Conservation (phyloP, 2,113 vertebrate species). For the Calcarius ornatus region DNA sequence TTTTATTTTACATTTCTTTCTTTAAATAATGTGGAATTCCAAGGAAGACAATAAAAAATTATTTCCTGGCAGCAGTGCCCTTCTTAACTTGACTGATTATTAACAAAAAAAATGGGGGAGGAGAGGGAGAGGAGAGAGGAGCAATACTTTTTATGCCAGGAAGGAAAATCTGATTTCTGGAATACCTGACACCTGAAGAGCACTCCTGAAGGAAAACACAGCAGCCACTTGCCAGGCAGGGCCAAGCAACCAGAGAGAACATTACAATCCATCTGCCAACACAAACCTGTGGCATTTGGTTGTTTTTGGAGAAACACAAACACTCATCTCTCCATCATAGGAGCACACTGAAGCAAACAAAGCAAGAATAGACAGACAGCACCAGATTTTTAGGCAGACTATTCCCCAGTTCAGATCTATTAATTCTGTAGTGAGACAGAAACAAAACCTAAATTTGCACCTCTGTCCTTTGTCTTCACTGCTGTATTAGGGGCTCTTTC, state of each 20-base stretch:
- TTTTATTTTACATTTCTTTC: not conserved
- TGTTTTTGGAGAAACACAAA: not conserved
- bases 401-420: not conserved
- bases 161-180: constrained; percentile 43
- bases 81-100: not conserved
- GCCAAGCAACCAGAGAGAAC: not conserved
- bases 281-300: not conserved
- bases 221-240: not conserved
- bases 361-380: not conserved
- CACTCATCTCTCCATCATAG: not conserved
- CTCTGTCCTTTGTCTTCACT: not conserved
- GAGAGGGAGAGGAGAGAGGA: not conserved
- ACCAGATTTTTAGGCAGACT: not conserved
- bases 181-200: constrained; percentile 26
- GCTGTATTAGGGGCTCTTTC: not conserved
- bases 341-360: not conserved
- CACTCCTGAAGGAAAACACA: constrained; percentile 26
- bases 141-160: not conserved
- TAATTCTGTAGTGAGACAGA: not conserved
- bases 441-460: not conserved
- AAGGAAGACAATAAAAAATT: not conserved
- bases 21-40: not conserved
- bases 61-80: not conserved
- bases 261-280: not conserved
- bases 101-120: not conserved